These are phyloP conservation scores for Mycalesis mineus DNA, from an alignment of 2,888 invertebrate genomes.

Conservation along the genomic window DNA sequence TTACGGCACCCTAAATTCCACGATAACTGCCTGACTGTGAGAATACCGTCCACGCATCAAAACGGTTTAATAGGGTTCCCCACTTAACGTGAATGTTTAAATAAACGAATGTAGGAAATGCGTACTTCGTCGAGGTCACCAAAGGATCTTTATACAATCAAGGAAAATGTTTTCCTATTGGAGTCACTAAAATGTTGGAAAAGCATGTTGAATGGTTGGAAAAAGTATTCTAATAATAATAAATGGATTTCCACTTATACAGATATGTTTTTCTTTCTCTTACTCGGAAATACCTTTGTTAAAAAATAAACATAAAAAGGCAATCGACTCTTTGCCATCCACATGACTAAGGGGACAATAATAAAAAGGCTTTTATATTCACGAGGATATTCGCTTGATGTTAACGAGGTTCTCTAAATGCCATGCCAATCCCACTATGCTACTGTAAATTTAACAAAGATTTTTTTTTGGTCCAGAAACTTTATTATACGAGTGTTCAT, in stretches of 20 bases:
- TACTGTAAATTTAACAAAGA: too few species aligned
- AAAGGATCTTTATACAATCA: not conserved
- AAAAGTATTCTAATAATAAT: not conserved
- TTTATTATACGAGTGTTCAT: too few species aligned
- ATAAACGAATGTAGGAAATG: slow-evolving; percentile 4
- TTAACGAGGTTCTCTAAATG: too few species aligned
- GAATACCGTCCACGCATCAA: slow-evolving; percentile 5
- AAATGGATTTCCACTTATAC: not conserved
- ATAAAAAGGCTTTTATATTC: too few species aligned
- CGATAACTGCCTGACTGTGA: not conserved
- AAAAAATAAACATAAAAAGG: too few species aligned
- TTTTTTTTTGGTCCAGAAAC: too few species aligned
- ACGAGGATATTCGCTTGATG: too few species aligned
- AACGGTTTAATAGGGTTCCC: slow-evolving; percentile 9
- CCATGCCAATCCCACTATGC: too few species aligned
- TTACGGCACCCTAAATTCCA: slow-evolving; percentile 1
- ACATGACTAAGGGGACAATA: too few species aligned
- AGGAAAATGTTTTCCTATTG: slow-evolving; percentile 5
- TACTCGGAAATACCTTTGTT: too few species aligned
- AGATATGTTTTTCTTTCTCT: too few species aligned
- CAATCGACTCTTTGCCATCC: too few species aligned
- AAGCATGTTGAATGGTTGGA: not conserved
- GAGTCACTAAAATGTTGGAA: slow-evolving; percentile 1
- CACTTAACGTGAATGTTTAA: slow-evolving; percentile 10
- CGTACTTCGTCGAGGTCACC: not conserved